These are phyloP conservation scores for Uloborus plumipes DNA, from an alignment of 2,888 invertebrate species.

Conservation along the genomic window DNA sequence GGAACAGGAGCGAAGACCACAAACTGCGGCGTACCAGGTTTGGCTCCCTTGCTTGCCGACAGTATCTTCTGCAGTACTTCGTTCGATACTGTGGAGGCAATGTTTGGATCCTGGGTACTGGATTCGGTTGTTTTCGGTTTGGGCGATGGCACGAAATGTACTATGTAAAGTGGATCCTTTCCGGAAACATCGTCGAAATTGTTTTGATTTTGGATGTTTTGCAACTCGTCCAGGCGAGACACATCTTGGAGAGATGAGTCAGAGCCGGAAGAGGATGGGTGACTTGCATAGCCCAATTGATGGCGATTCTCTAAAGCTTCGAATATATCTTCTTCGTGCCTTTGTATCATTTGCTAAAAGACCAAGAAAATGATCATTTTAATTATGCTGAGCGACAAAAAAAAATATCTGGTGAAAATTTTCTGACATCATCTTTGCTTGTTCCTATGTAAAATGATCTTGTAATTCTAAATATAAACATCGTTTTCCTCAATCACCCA, in stretches of 20 bases:
- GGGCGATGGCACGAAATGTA: conserved; percentile 58
- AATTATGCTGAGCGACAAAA: no score
- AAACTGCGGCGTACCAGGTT: conserved; percentile 59
- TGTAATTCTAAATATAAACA: no score
- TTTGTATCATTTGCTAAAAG: not conserved
- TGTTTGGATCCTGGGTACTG: conserved; percentile 20
- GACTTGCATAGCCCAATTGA: conserved; percentile 27
- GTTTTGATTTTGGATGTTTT: conserved; percentile 10
- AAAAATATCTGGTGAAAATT: no score
- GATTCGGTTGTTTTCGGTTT: conserved; percentile 35
- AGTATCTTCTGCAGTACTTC: conserved; percentile 53
- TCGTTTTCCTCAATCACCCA: no score
- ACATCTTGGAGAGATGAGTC: conserved; percentile 10
- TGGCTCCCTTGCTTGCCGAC: conserved; percentile 45
- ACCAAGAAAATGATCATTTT: no score
- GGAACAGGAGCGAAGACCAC: conserved; percentile 56
- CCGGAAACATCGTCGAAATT: conserved; percentile 26
- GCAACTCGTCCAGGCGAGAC: conserved; percentile 15
- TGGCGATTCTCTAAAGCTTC: conserved; percentile 48
- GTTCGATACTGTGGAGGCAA: conserved; percentile 27
- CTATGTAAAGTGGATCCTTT: conserved; percentile 57
- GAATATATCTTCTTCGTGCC: conserved; percentile 56
- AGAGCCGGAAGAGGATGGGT: not conserved
- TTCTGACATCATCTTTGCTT: no score
- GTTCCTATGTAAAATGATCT: no score